Evolutionary conservation across 2,888 invertebrate genomes (phyloP).

Genomic region (Agonum fuliginosum): DNA sequence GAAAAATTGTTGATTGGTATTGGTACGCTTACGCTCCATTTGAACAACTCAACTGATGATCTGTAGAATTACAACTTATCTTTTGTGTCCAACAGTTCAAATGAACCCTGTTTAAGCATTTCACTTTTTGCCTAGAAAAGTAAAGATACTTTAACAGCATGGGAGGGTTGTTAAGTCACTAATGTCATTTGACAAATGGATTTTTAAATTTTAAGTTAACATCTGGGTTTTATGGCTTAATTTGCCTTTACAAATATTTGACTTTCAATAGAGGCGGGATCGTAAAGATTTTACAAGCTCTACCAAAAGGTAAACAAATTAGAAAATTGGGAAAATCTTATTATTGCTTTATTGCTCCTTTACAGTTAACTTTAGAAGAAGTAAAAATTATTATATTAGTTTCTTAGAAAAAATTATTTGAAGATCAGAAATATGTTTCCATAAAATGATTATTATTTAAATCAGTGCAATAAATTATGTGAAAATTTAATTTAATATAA

Average conservation of each 20-base stretch:
- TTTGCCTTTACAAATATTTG: slow-evolving; percentile 13
- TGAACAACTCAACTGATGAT: slow-evolving; percentile 20
- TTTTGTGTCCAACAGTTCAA: not conserved
- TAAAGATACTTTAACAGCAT: slow-evolving; percentile 27
- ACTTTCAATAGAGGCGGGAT: slow-evolving; percentile 7
- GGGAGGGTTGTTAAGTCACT: not conserved
- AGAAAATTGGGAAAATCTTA: not conserved
- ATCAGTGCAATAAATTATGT: too few species aligned
- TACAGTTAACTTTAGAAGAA: too few species aligned
- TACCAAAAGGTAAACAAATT: slow-evolving; percentile 2
- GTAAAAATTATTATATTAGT: too few species aligned
- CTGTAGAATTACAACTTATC: slow-evolving; percentile 19
- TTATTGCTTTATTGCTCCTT: too few species aligned
- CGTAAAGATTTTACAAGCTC: not conserved
- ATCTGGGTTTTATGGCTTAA: slow-evolving; percentile 39
- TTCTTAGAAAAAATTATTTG: too few species aligned
- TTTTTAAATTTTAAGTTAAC: slow-evolving; percentile 27
- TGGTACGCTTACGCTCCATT: slow-evolving; percentile 5
- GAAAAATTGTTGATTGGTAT: not conserved
- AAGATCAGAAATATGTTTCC: too few species aligned
- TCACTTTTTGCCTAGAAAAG: not conserved
- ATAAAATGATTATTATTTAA: too few species aligned
- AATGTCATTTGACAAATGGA: slow-evolving; percentile 18
- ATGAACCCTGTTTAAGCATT: slow-evolving; percentile 3
- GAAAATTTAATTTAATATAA: too few species aligned